These are phyloP conservation scores for Cyanoliseus patagonus DNA, from an alignment of 2,113 vertebrate species.

Conservation along the genomic window DNA sequence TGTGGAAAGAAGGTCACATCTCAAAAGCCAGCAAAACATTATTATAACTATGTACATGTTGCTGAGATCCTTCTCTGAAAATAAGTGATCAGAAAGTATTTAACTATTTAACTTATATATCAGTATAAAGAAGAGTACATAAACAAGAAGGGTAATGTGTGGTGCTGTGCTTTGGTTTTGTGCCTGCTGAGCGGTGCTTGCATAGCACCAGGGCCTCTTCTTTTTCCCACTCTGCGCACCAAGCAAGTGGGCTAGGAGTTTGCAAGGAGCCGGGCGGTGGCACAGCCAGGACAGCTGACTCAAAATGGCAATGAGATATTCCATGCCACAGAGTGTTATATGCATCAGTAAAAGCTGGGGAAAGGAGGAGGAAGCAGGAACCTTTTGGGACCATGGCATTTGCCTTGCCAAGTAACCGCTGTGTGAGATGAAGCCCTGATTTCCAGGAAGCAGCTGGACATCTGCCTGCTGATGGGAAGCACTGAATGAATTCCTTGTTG, in stretches of 20 bases:
- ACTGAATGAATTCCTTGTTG: background rate
- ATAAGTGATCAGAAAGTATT: background rate
- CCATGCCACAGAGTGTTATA: background rate
- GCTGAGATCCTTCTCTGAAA: background rate
- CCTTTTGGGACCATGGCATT: fast-evolving
- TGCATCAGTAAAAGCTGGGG: background rate
- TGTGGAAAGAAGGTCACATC: background rate
- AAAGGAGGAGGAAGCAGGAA: background rate
- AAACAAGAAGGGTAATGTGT: background rate
- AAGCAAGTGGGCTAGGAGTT: background rate
- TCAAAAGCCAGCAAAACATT: background rate
- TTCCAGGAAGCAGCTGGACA: fast-evolving
- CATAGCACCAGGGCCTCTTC: background rate
- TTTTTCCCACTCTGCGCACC: background rate
- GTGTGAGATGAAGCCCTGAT: fast-evolving
- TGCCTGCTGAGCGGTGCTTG: background rate
- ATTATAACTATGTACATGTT: background rate
- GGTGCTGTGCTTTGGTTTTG: background rate
- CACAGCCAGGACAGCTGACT: background rate
- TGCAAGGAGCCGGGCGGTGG: background rate
- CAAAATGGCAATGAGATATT: no score
- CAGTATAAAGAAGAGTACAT: background rate
- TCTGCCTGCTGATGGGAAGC: background rate
- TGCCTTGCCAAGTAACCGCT: background rate
- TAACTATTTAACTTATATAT: background rate